These are phyloP conservation scores for Urocynchramus pylzowi DNA, from an alignment of 2,113 vertebrate species.

Conservation along the genomic window DNA sequence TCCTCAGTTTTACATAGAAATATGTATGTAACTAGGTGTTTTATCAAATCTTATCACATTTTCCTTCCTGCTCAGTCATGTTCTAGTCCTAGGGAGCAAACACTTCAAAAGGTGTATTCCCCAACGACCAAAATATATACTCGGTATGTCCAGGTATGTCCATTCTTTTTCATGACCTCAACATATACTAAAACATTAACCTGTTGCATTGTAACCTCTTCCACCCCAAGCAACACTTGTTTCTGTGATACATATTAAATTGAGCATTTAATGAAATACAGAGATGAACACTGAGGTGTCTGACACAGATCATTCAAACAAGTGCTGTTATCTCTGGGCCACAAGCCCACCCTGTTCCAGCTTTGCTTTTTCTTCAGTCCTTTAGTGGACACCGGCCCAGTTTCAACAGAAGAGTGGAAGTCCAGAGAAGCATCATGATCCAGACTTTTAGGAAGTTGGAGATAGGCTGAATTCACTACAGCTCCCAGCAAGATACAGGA, in stretches of 20 bases:
- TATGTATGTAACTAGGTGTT: background rate
- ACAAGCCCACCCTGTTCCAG: background rate
- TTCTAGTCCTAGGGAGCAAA: background rate
- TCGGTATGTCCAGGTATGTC: background rate
- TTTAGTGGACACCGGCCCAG: background rate
- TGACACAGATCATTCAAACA: background rate
- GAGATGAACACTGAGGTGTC: background rate
- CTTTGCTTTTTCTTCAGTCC: background rate
- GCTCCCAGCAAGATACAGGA: background rate
- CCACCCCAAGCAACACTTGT: background rate
- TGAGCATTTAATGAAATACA: background rate
- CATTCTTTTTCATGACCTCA: background rate
- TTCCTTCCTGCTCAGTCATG: background rate
- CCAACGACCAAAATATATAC: background rate
- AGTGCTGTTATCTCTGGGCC: background rate
- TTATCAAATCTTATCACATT: background rate
- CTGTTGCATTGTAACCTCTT: background rate
- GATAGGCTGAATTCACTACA: background rate
- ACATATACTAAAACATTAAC: background rate
- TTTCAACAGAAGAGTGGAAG: background rate
- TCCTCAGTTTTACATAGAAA: background rate
- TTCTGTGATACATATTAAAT: background rate
- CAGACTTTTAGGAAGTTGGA: background rate
- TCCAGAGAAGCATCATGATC: background rate
- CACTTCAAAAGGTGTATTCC: background rate